Percentiles rank a stretch among this genome's conserved stretches.
phyloP scores from a whole-genome alignment of 2,888 invertebrate genomes.

The Hartigia nigra region DNA sequence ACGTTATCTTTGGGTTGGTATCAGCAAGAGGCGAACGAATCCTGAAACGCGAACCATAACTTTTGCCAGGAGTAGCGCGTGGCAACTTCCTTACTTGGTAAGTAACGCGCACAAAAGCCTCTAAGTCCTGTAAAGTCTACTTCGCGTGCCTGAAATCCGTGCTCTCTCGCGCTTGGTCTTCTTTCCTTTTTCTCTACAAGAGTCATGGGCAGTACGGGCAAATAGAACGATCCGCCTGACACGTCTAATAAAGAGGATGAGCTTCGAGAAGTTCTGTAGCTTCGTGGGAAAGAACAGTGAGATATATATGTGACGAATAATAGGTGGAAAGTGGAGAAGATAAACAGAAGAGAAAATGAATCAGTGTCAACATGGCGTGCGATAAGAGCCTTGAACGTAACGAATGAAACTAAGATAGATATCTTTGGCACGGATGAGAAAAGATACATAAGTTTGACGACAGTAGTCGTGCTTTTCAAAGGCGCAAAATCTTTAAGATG shows the following conservation, averaged over 20 bases:
- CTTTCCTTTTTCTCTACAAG: neutral
- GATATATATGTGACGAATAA: neutral
- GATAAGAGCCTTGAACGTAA: neutral
- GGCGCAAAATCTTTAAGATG: neutral
- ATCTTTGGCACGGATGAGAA: neutral
- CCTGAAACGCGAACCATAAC: neutral
- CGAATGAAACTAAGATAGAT: neutral
- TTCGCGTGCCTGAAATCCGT: neutral
- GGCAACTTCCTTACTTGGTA: neutral
- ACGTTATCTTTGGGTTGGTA: neutral
- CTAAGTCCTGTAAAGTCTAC: conserved; percentile 8
- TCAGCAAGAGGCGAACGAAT: neutral
- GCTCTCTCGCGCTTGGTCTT: neutral
- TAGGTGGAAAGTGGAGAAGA: neutral
- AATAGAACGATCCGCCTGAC: neutral
- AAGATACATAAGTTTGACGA: neutral
- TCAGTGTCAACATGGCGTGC: neutral
- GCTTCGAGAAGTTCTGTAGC: neutral
- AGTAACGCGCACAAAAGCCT: neutral
- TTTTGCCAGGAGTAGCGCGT: neutral
- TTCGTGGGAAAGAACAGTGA: neutral
- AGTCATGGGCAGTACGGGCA: neutral
- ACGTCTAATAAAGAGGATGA: neutral
- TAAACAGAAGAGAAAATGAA: neutral
- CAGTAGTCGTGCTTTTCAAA: neutral